phyloP scores from a whole-genome alignment of 2,113 vertebrate genomes.

The Oreochromis niloticus region DNA sequence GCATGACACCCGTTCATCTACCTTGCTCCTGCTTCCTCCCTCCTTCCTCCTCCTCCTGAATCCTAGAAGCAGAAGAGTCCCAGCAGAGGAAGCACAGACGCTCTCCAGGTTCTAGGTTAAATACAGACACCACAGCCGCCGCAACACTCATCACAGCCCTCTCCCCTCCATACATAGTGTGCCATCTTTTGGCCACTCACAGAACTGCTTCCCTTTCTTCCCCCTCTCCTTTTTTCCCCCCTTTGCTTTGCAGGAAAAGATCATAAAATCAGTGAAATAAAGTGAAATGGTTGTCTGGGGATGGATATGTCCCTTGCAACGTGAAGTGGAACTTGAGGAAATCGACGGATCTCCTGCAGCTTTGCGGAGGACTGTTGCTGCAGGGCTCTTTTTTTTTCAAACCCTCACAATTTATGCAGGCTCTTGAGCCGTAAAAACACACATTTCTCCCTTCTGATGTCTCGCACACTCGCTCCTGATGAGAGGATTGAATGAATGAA shows the following conservation, averaged over 20 bases:
- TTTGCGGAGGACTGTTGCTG: conserved; percentile 45
- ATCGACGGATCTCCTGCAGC: conserved; percentile 51
- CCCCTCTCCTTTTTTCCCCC: background rate
- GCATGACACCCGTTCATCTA: conserved; percentile 54
- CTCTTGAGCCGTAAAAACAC: conserved; percentile 39
- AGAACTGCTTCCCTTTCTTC: conserved; percentile 27
- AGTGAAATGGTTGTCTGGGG: conserved; percentile 61
- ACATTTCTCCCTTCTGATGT: conserved; percentile 52
- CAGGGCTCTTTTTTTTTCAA: conserved; percentile 7
- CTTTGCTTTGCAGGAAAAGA: conserved; percentile 33
- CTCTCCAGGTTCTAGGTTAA: conserved; percentile 67
- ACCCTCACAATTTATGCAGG: conserved; percentile 51
- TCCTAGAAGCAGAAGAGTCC: conserved; percentile 57
- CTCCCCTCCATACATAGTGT: conserved; percentile 63
- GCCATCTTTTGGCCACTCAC: conserved; percentile 69
- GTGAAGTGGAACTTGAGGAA: conserved; percentile 65
- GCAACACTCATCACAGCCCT: background rate
- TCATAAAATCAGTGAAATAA: conserved; percentile 66
- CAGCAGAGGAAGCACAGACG: conserved; percentile 58
- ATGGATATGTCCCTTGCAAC: conserved; percentile 57
- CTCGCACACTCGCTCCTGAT: conserved; percentile 26
- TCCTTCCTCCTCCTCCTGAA: conserved; percentile 19
- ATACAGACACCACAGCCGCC: conserved; percentile 54
- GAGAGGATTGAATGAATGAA: conserved; percentile 37
- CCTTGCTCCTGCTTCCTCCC: conserved; percentile 35